A percentile compares a stretch with the other conserved stretches of the same genome.
phyloP scores from a whole-genome alignment of 2,797 vertebrate species.

The Staurois parvus region DNA sequence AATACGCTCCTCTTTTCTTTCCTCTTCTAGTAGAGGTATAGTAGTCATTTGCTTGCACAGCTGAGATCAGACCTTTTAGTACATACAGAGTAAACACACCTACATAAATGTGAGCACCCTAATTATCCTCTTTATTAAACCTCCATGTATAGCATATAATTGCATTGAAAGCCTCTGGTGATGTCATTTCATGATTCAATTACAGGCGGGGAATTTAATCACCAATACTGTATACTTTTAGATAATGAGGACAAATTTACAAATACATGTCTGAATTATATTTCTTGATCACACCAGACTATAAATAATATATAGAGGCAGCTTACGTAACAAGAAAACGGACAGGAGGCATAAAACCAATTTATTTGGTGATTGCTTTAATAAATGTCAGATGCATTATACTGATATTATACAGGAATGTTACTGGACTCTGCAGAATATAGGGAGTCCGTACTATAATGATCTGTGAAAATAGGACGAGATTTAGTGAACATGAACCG shows the following conservation, averaged over 20 bases:
- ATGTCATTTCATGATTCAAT: conserved; percentile 44
- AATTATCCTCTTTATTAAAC: conserved; percentile 12
- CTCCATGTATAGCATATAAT: conserved; percentile 3
- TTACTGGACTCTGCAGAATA: too few relatives aligned
- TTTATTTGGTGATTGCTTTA: neutral
- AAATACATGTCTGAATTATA: conserved; percentile 5
- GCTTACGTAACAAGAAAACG: neutral
- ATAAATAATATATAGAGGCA: neutral
- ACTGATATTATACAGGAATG: too few relatives aligned
- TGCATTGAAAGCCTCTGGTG: conserved; percentile 23
- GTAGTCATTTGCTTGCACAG: too few relatives aligned
- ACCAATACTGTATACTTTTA: neutral
- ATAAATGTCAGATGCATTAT: too few relatives aligned
- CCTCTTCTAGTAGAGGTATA: neutral
- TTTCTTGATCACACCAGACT: neutral
- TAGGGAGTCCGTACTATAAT: too few relatives aligned
- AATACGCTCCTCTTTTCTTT: too few relatives aligned
- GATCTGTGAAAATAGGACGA: too few relatives aligned
- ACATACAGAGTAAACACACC: neutral
- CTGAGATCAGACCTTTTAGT: neutral
- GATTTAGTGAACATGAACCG: too few relatives aligned
- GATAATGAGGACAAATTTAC: conserved; percentile 15
- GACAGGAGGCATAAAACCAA: neutral
- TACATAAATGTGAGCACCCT: neutral
- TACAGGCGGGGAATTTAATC: conserved; percentile 34